phyloP scores from a whole-genome alignment of 2,797 vertebrate genomes.

The Antrozous pallidus region DNA sequence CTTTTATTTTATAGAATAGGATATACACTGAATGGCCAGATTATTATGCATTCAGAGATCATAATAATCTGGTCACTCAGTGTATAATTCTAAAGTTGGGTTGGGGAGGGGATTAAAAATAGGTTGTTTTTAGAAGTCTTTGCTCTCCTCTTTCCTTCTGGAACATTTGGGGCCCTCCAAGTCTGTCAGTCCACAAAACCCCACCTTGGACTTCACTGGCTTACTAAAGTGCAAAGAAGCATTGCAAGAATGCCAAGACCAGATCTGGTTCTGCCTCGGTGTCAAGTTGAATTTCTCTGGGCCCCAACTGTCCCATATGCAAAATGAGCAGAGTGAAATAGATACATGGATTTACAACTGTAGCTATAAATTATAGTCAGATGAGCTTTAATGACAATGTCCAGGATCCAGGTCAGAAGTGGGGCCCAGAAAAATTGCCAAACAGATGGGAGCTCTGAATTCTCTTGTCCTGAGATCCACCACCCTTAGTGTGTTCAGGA shows the following conservation, averaged over 20 bases:
- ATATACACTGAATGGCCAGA: no score
- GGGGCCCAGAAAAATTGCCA: background rate
- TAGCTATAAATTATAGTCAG: background rate
- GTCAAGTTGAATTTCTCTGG: background rate
- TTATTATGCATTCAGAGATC: no score
- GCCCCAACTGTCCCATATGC: background rate
- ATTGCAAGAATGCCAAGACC: background rate
- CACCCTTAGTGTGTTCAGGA: background rate
- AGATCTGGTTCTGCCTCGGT: background rate
- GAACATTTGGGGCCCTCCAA: background rate
- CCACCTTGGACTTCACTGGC: background rate
- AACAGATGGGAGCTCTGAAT: background rate
- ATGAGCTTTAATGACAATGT: background rate
- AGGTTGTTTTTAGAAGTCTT: background rate
- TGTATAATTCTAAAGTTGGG: background rate
- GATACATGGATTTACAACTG: background rate
- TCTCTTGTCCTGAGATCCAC: background rate
- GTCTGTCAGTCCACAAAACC: background rate
- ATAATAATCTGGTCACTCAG: no score
- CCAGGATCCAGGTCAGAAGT: background rate
- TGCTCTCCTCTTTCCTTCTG: background rate
- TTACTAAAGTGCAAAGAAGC: background rate
- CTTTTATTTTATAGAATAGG: no score
- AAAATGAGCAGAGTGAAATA: background rate
- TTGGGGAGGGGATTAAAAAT: background rate